Conservation (phyloP, 2,113 vertebrate genomes). For the Pomatorhinus ruficollis region DNA sequence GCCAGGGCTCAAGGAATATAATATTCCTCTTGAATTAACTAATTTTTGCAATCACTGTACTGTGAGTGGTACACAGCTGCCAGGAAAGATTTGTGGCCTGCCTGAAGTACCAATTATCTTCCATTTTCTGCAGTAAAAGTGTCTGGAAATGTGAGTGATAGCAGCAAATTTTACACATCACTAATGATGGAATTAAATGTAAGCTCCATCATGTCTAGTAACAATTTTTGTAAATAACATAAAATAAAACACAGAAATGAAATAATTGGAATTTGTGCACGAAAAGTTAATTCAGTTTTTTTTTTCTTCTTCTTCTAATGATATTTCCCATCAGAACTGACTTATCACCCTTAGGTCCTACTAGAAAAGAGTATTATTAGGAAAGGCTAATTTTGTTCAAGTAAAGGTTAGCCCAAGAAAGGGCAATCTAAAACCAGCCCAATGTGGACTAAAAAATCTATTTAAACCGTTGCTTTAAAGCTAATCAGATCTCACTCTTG, state of each 20-base stretch:
- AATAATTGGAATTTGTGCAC: not conserved
- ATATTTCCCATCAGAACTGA: not conserved
- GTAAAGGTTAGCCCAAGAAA: not conserved
- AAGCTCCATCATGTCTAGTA: conserved; percentile 37
- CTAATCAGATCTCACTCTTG: not conserved
- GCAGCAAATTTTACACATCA: conserved; percentile 68
- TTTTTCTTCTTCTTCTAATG: not conserved
- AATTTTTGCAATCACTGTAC: conserved; percentile 74
- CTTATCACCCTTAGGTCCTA: not conserved
- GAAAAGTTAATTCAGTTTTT: not conserved
- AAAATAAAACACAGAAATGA: conserved; percentile 25
- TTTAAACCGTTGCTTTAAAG: not conserved
- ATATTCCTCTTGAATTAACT: conserved; percentile 76
- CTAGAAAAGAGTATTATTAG: not conserved
- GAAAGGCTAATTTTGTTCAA: not conserved
- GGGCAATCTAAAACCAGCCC: not conserved
- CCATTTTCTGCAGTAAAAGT: conserved; percentile 67
- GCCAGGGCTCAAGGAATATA: conserved; percentile 48
- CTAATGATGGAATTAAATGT: conserved; percentile 60
- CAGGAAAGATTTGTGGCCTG: conserved; percentile 70
- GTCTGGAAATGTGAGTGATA: conserved; percentile 64
- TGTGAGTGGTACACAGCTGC: conserved; percentile 68
- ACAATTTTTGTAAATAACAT: conserved; percentile 58
- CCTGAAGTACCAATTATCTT: conserved; percentile 74
- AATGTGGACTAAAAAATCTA: not conserved